A percentile compares a stretch with the other conserved stretches of the same genome.
These are phyloP conservation scores for Acromyrmex heyeri DNA, from an alignment of 1,140 invertebrate genomes.

Conservation along the genomic window DNA sequence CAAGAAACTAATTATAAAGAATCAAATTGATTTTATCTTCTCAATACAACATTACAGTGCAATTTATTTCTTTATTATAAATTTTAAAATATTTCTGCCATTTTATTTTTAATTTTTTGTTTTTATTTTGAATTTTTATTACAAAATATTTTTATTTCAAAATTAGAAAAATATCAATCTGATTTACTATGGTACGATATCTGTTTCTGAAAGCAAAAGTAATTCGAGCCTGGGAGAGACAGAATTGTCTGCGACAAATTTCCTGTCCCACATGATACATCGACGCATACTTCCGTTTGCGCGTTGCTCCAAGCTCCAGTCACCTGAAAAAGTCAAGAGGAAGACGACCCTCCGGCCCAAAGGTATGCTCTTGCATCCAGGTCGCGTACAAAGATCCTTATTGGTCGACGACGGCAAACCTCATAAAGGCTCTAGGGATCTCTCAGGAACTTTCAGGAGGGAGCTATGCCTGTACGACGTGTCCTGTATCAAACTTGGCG, in stretches of 20 bases:
- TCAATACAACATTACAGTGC: background rate
- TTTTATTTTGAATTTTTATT: constrained; percentile 2
- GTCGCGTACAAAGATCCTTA: constrained; percentile 62
- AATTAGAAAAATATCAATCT: background rate
- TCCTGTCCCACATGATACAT: constrained; percentile 40
- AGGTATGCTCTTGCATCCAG: constrained; percentile 39
- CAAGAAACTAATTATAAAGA: too few relatives aligned
- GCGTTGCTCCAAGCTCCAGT: constrained; percentile 25
- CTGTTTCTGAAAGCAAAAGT: constrained; percentile 21
- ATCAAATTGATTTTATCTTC: background rate
- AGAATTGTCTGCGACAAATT: constrained; percentile 44
- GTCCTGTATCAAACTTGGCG: constrained; percentile 63
- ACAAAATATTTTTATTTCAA: background rate
- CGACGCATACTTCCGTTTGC: constrained; percentile 32
- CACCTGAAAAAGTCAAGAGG: constrained; percentile 29
- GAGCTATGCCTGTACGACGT: constrained; percentile 25
- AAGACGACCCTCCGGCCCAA: constrained; percentile 27
- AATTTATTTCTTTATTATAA: background rate
- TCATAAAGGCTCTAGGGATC: constrained; percentile 25
- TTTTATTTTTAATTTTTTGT: background rate
- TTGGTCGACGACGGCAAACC: constrained; percentile 47
- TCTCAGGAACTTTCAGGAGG: constrained; percentile 48
- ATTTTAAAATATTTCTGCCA: background rate
- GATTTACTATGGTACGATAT: constrained; percentile 1
- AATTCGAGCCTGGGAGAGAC: constrained; percentile 24